Percentiles rank a stretch among this genome's conserved stretches.
phyloP scores from a whole-genome alignment of 2,888 invertebrate species.

The Polietes domitor region DNA sequence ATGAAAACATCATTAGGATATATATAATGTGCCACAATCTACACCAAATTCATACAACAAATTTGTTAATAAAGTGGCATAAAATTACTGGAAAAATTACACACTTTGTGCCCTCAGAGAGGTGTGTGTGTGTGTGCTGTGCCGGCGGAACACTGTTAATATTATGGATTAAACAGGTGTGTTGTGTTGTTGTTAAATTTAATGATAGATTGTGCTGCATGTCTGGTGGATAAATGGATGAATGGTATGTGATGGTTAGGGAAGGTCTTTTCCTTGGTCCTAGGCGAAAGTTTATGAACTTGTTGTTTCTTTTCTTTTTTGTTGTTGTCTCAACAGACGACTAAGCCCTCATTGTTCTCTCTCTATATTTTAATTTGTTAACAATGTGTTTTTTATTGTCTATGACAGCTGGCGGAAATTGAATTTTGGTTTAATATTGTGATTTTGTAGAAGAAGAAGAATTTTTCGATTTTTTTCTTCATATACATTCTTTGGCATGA shows the following conservation, averaged over 20 bases:
- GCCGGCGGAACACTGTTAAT: neutral
- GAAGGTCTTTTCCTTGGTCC: neutral
- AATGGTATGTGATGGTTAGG: neutral
- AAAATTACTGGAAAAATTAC: slow-evolving; percentile 43
- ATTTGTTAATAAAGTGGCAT: slow-evolving; percentile 41
- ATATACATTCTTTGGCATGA: no score
- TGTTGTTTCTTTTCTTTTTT: neutral
- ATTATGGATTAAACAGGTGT: slow-evolving; percentile 27
- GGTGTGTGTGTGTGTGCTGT: no score
- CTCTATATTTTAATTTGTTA: neutral
- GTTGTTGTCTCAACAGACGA: neutral
- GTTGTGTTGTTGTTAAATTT: neutral
- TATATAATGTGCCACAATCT: slow-evolving; percentile 34
- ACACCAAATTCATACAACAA: slow-evolving; percentile 23
- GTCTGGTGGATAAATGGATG: neutral
- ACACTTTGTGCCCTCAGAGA: slow-evolving; percentile 5
- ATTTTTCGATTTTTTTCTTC: no score
- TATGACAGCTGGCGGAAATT: slow-evolving; percentile 3
- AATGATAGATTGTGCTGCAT: neutral
- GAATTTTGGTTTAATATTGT: neutral
- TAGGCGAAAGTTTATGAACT: neutral
- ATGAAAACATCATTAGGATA: slow-evolving; percentile 46
- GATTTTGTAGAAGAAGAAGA: no score
- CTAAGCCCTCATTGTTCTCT: neutral
- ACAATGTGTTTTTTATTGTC: neutral